A percentile compares a stretch with the other conserved stretches of the same genome.
Conservation (phyloP, 2,797 vertebrate species). For the Eutrigla gurnardus region DNA sequence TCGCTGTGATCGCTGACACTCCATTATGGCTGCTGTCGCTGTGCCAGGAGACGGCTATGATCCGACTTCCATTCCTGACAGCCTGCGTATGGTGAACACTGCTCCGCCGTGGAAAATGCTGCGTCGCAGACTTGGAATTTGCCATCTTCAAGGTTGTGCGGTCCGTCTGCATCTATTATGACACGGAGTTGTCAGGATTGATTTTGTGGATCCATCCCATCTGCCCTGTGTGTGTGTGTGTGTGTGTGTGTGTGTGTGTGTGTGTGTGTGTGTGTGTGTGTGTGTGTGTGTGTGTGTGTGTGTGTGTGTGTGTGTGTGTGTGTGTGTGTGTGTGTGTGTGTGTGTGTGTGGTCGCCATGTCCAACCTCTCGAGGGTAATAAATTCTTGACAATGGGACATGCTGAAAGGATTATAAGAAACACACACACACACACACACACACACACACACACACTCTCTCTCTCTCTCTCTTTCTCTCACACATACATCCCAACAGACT, state of each 20-base stretch:
- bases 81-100: neutral
- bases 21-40: slow-evolving; percentile 31
- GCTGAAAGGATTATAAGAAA: slow-evolving; percentile 23
- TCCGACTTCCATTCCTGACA: slow-evolving; percentile 17
- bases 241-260: no score
- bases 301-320: no score
- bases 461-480: no score
- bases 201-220: slow-evolving; percentile 36
- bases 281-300: no score
- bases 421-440: neutral
- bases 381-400: slow-evolving; percentile 15
- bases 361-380: slow-evolving; percentile 12
- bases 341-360: neutral
- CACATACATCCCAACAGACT: no score
- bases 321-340: no score
- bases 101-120: slow-evolving; percentile 33
- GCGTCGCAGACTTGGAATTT: slow-evolving; percentile 6
- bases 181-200: slow-evolving; percentile 19
- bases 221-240: slow-evolving; percentile 4
- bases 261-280: no score
- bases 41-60: slow-evolving; percentile 16
- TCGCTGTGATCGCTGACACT: slow-evolving; percentile 23
- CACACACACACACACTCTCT: no score
- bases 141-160: slow-evolving; percentile 37
- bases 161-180: neutral